Base-by-base conservation (phyloP, 1,140 invertebrate species). In the Philaenus spumarius region DNA sequence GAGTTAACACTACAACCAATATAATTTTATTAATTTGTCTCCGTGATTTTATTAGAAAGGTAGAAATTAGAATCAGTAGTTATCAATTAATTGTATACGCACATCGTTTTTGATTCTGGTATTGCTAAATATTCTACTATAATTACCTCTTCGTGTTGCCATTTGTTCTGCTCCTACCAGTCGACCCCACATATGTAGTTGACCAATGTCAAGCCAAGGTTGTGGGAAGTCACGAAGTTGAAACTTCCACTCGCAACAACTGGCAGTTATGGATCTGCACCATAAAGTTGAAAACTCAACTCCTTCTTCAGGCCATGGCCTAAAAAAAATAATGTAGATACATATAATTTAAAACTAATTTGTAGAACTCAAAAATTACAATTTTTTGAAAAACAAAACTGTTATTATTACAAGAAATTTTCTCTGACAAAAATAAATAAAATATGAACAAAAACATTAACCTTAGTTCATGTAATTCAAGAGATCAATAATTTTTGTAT, bases 171-270 rank as follows among this genome's bases (percentile, higher is more conserved):
- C 95, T 0, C 91, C 96, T 50, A 89, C 83, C 1, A 98, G 71
- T 64, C 84, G 83, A 0, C 96, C 97, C 83, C 90, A 97, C 23
- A 97, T 79, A 59, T 86, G 84, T 65, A 96, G 79, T 48, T 86
- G 81, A 61, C 84, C 82, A 30, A 96, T 87, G 60, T 90, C 82
- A 39, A 97, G 75, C 71, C 95, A 80, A 1, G 93, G 90, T 67
- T 96, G 93, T 0, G 95, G 94, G 71, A 97, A 99, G 74, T 99
- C 97, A n/a, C 96, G 77, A 55, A 99, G 77, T 50, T 90, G 84
- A 57, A 97, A 82, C 64, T 87, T 87, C 86, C 92, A 95, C 65
- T 86, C 84, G 20, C 81, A 80, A 62, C 92, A 90, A 61, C 85
- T 85, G 4, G 91, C 78, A 51, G 83, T 83, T 11, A 98, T 81